Evolutionary conservation across 2,797 vertebrate genomes (phyloP), one percentile per base, ranked within the genome.

Genomic region (Moxostoma hubbsi): DNA sequence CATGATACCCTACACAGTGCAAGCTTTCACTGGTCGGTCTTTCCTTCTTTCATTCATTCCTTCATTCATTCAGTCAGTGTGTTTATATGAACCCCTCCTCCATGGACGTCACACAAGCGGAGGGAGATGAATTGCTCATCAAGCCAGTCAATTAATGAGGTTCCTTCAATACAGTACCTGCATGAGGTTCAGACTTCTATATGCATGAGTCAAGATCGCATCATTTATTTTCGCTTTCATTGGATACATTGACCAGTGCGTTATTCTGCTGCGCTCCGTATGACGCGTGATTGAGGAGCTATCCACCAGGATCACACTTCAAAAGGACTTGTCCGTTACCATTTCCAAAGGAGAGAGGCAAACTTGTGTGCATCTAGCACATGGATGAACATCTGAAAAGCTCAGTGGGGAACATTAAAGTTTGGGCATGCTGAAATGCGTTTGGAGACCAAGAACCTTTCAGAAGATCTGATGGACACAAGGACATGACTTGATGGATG

Each of bases 41-140:
- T 68, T 46, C 10, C 7, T 68, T 83, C 78, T 71, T 75, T 82
- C 82, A 77, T 15, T 36, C 36, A 36, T 36, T 36, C 0, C 36
- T 36, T 36, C 36, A 36, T 36, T 77, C 53, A 75, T 76, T 71
- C 63, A 71, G 11, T 64, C 62, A 72, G 75, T n/a, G 68, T 46
- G 49, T 58, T 68, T 58, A 36, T 72, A 7, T 46, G 53, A 65
- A 82, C 81, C 83, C 83, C 83, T 47, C 85, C 81, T 78, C 68
- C 51, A 58, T 18, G 64, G 59, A 80, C 86, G 80, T 87, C 86
- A 87, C 81, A 55, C 75, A 5, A 73, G 36, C 71, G 49, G 66
- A 65, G 53, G 24, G 55, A 69, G 77, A 83, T 84, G 67, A 63
- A 72, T 71, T 73, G 64, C 74, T 69, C 65, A 70, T 36, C 36